Evolutionary conservation across 2,888 invertebrate genomes (phyloP).

Genomic region (Petrophora chlorosata): DNA sequence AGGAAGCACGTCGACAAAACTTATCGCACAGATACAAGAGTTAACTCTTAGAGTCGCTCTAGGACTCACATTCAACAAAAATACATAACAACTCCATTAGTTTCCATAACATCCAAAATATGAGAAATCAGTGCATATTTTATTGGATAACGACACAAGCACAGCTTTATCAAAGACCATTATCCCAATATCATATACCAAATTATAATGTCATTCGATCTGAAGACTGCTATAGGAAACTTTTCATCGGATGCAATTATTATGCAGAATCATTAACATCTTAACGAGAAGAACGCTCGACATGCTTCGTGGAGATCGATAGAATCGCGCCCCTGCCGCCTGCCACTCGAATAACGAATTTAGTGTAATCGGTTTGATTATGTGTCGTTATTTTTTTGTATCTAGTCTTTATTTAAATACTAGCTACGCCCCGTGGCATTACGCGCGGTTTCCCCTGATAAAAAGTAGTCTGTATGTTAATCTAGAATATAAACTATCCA

Average conservation of each 20-base stretch:
- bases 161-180: neutral
- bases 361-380: slow-evolving; percentile 6
- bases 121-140: too few species aligned
- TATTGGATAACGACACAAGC: too few species aligned
- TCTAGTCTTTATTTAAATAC: too few species aligned
- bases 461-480: too few species aligned
- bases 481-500: too few species aligned
- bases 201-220: slow-evolving; percentile 42
- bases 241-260: slow-evolving; percentile 61
- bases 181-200: slow-evolving; percentile 16
- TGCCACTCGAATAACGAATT: neutral
- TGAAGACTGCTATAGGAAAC: slow-evolving; percentile 35
- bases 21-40: neutral
- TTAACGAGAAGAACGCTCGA: slow-evolving; percentile 56
- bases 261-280: slow-evolving; percentile 77
- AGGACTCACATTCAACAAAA: too few species aligned
- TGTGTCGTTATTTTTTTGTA: neutral
- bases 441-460: too few species aligned
- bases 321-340: slow-evolving; percentile 41
- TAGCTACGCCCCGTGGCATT: too few species aligned
- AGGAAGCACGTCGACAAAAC: neutral
- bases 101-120: too few species aligned
- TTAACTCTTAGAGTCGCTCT: neutral
- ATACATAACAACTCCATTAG: too few species aligned
- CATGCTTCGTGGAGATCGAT: slow-evolving; percentile 53